Percentiles rank a stretch among this genome's conserved stretches.
Conservation (phyloP, 2,888 invertebrate genomes). For the Margaritifera margaritifera region DNA sequence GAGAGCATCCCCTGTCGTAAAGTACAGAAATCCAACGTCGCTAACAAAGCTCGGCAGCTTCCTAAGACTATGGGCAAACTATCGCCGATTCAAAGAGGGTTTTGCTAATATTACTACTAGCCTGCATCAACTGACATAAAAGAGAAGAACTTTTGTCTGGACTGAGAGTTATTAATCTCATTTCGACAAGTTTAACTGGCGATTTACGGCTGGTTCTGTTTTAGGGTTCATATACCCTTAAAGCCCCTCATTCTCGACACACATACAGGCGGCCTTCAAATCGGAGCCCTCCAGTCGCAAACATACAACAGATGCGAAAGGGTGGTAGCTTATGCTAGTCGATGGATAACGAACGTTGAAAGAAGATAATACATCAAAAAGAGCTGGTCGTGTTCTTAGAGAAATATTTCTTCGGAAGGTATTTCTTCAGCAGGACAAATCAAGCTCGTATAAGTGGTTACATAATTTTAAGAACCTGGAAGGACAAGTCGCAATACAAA, state of each 20-base stretch:
- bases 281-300: conserved; percentile 18
- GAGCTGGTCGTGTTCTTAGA: conserved; percentile 32
- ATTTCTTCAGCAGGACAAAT: conserved; percentile 26
- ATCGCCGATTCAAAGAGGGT: conserved; percentile 6
- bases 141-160: conserved; percentile 12
- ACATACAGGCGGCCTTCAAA: conserved; percentile 13
- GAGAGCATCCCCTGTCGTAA: neutral
- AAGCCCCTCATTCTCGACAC: conserved; percentile 18
- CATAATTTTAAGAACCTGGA: conserved; percentile 21
- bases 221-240: conserved; percentile 10
- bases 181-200: conserved; percentile 6
- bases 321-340: conserved; percentile 18
- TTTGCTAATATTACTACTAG: conserved; percentile 17
- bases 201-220: conserved; percentile 7
- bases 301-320: conserved; percentile 7
- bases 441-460: conserved; percentile 37
- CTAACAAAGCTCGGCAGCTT: conserved; percentile 16
- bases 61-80: conserved; percentile 16
- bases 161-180: neutral
- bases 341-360: conserved; percentile 12
- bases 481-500: conserved; percentile 16
- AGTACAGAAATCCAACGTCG: conserved; percentile 5
- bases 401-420: conserved; percentile 33
- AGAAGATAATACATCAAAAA: conserved; percentile 25
- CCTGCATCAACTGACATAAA: conserved; percentile 10